A percentile compares a stretch with the other conserved stretches of the same genome.
phyloP scores from a whole-genome alignment of 2,888 invertebrate genomes.

The Microplitis deprimator region DNA sequence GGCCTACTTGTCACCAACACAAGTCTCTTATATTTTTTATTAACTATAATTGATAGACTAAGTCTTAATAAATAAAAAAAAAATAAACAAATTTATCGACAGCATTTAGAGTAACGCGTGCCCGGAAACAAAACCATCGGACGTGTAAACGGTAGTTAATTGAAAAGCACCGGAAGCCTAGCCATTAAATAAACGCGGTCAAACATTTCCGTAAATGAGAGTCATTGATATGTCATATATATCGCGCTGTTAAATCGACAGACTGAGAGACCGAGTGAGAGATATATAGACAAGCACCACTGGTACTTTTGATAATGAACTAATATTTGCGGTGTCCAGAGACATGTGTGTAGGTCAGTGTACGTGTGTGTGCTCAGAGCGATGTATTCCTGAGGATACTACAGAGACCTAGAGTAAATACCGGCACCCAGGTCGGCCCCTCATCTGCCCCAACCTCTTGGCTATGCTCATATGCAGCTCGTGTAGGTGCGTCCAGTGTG shows the following conservation, averaged over 20 bases:
- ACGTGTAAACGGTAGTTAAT: constrained; percentile 33
- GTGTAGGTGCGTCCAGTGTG: constrained; percentile 53
- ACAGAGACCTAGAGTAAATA: constrained; percentile 40
- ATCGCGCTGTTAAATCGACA: constrained; percentile 25
- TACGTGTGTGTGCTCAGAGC: constrained; percentile 13
- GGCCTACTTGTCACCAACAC: constrained; percentile 44
- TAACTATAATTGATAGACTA: no score
- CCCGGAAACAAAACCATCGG: constrained; percentile 29
- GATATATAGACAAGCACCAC: constrained; percentile 48
- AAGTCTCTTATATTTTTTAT: constrained; percentile 28
- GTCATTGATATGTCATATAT: constrained; percentile 49
- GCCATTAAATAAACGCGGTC: constrained; percentile 31
- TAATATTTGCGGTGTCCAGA: constrained; percentile 70
- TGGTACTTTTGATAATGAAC: constrained; percentile 71
- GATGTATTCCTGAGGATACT: constrained; percentile 23
- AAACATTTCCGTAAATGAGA: constrained; percentile 34
- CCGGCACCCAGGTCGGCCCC: constrained; percentile 25
- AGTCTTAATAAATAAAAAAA: no score
- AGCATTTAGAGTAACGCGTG: not conserved
- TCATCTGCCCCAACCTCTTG: constrained; percentile 1
- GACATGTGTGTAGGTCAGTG: constrained; percentile 27
- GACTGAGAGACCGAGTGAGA: constrained; percentile 39
- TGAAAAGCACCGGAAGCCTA: constrained; percentile 32
- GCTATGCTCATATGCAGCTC: constrained; percentile 23
- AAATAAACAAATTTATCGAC: no score